phyloP scores from a whole-genome alignment of 2,113 vertebrate species.

The Chitala chitala region DNA sequence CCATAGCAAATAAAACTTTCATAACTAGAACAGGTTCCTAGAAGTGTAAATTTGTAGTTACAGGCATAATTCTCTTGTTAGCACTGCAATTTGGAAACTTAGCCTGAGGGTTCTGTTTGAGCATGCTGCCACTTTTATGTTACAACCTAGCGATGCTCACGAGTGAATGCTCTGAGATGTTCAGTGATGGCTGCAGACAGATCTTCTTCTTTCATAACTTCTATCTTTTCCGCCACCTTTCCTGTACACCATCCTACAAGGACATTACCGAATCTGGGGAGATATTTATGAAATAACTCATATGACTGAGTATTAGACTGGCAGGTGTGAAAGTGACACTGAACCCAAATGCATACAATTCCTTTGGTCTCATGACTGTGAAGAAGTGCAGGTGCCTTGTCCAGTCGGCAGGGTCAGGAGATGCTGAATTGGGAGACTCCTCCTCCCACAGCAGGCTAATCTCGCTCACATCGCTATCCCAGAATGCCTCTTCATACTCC shows the following conservation, averaged over 20 bases:
- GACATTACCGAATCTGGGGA: constrained; percentile 38
- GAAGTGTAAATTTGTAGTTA: no score
- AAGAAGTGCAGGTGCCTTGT: constrained; percentile 31
- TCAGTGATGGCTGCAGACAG: constrained; percentile 36
- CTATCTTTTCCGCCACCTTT: constrained; percentile 34
- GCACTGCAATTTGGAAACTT: not conserved
- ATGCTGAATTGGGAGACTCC: constrained; percentile 28
- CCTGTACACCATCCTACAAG: constrained; percentile 38
- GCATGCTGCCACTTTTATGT: not conserved
- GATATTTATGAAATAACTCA: not conserved
- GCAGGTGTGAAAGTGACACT: not conserved
- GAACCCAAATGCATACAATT: constrained; percentile 29
- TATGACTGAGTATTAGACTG: not conserved
- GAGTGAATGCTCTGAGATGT: constrained; percentile 35
- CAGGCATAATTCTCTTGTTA: not conserved
- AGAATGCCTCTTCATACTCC: constrained; percentile 44
- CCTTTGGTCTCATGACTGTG: constrained; percentile 39
- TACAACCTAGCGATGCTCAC: constrained; percentile 21
- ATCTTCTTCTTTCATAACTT: constrained; percentile 37
- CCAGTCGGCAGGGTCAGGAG: constrained; percentile 28
- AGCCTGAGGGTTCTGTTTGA: not conserved
- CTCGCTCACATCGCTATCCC: constrained; percentile 30
- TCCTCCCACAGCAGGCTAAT: constrained; percentile 41
- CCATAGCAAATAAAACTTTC: not conserved
- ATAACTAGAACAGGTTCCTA: no score